phyloP scores from a whole-genome alignment of 2,888 invertebrate species.

The Tanytarsus gracilentus region DNA sequence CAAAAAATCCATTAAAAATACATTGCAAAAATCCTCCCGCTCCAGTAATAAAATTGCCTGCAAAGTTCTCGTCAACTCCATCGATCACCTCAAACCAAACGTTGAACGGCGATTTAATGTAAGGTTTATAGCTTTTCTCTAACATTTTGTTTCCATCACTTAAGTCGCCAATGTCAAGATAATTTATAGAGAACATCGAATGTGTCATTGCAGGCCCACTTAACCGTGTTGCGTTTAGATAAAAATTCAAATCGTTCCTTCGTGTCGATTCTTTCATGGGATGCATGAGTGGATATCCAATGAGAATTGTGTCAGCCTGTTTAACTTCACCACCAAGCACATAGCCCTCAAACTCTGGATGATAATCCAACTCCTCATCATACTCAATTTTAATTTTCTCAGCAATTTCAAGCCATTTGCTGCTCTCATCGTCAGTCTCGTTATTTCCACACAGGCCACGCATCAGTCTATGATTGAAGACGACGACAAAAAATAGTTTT shows the following conservation, averaged over 20 bases:
- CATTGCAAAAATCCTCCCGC: constrained; percentile 54
- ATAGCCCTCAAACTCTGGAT: constrained; percentile 51
- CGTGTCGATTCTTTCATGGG: constrained; percentile 47
- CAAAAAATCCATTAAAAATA: constrained; percentile 50
- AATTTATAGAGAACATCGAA: constrained; percentile 54
- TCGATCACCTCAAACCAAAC: constrained; percentile 51
- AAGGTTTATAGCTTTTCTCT: constrained; percentile 46
- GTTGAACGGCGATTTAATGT: constrained; percentile 52
- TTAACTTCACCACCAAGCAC: constrained; percentile 45
- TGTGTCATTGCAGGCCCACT: constrained; percentile 55
- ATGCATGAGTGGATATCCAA: constrained; percentile 51
- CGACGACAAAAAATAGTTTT: not conserved
- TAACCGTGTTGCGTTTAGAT: constrained; percentile 48
- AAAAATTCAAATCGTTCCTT: constrained; percentile 48
- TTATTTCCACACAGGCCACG: not conserved
- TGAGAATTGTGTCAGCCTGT: constrained; percentile 51
- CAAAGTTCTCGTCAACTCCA: constrained; percentile 45
- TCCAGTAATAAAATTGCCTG: constrained; percentile 52
- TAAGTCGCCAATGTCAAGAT: constrained; percentile 43
- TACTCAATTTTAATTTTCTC: constrained; percentile 48
- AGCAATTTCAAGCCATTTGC: constrained; percentile 45
- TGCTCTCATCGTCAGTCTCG: not conserved
- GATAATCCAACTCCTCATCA: constrained; percentile 46
- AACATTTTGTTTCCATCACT: constrained; percentile 45
- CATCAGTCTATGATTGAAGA: not conserved